Evolutionary conservation across 2,797 vertebrate species (phyloP), one percentile per base, ranked within the genome.

Genomic region (Neosilurus hyrtlii): DNA sequence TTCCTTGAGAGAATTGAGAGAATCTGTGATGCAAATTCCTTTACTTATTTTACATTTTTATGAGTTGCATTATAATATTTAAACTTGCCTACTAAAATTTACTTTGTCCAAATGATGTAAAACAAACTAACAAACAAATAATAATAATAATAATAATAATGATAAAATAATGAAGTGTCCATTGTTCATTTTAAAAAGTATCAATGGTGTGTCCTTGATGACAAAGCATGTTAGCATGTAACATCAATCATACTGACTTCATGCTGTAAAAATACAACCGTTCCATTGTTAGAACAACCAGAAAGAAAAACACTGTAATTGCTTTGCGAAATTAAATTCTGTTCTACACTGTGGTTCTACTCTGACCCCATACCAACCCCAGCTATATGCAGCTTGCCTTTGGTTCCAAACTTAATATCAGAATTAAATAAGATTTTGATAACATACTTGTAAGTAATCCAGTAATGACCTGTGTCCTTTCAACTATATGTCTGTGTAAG

Each of bases 331-430:
- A 83, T 52, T 43, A 59, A 73, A 82, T 83, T 87, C 74, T 20
- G 61, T 8, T 67, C 51, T 54, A 76, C 52, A 73, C 80, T 67
- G 37, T 82, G 61, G 79, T 87, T 84, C 76, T 73, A 81, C 56
- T 56, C n/a, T 37, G 63, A 66, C 81, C 22, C 61, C 51, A 63
- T 49, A 43, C 30, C 24, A 24, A 78, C 61, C 81, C 63, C 63
- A 80, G 57, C 51, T 82, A 80, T 78, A 78, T 51, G 43, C 72
- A 51, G 43, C 72, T 73, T 72, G 84, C 43, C 83, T 87, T 82
- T 71, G 67, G 56, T 70, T 59, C 10, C 5, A 75, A 35, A 59
- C 18, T 37, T 81, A 65, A 78, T 78, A 43, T 63, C 81, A 86
- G 76, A 71, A 63, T 72, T 83, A 71, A 68, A 70, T 59, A 62